Evolutionary conservation across 2,113 vertebrate genomes (phyloP).

Genomic region (Pomatorhinus ruficollis): DNA sequence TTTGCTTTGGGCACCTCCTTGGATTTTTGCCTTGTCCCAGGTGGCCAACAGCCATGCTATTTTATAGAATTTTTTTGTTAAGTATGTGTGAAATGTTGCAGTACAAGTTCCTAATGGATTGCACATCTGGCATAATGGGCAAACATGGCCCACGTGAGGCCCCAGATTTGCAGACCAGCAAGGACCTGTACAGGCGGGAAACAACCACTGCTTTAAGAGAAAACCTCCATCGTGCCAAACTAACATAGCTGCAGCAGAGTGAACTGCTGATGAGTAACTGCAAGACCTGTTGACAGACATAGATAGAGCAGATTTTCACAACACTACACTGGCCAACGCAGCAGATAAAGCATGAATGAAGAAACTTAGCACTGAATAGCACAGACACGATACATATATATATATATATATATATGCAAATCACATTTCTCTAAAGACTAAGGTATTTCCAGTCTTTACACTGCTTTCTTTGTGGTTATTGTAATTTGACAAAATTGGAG

Average conservation of each 20-base stretch:
- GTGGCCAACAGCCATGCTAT: neutral
- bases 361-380: neutral
- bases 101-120: neutral
- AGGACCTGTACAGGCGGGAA: neutral
- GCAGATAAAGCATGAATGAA: neutral
- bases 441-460: neutral
- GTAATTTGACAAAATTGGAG: neutral
- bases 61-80: neutral
- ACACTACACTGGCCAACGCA: neutral
- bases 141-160: neutral
- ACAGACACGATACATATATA: fast-evolving
- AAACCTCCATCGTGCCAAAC: neutral
- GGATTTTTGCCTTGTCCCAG: neutral
- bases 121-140: neutral
- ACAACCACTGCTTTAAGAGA: neutral
- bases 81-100: neutral
- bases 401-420: neutral
- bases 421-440: neutral
- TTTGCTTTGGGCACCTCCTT: neutral
- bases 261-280: neutral
- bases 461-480: neutral
- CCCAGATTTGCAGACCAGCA: neutral
- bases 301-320: neutral
- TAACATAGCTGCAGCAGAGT: neutral
- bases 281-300: neutral